Conservation (phyloP, 53 echinoderm and acorn worm genomes). For the Stichopus horrens region DNA sequence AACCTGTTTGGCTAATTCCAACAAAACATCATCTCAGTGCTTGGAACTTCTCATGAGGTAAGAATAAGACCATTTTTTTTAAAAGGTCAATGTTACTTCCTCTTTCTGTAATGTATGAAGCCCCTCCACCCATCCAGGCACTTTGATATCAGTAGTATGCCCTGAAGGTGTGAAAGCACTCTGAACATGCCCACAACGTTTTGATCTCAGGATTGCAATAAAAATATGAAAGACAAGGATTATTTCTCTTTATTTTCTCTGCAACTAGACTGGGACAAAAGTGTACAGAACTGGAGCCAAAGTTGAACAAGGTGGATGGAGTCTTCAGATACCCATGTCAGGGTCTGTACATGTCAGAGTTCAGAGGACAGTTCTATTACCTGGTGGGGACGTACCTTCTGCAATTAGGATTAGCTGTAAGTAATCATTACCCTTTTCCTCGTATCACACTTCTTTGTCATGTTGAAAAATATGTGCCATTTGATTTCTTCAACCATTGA, state of each 20-base stretch:
- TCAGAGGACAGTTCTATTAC: slow-evolving; percentile 49
- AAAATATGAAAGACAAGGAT: background rate
- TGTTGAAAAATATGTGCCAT: no score
- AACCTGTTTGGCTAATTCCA: background rate
- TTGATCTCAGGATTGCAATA: background rate
- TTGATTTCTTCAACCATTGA: no score
- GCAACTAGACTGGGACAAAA: slow-evolving; percentile 16
- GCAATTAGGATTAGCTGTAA: slow-evolving; percentile 40
- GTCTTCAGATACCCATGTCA: slow-evolving; percentile 24
- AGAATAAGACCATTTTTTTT: no score
- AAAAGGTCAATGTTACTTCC: no score
- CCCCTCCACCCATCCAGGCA: no score
- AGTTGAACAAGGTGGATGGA: slow-evolving; percentile 7
- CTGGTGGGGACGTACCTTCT: slow-evolving; percentile 29
- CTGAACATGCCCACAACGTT: background rate
- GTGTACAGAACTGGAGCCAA: slow-evolving; percentile 23
- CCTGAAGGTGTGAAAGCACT: no score
- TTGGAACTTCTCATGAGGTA: slow-evolving; percentile 9
- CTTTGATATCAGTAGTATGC: no score
- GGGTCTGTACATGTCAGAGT: slow-evolving; percentile 17
- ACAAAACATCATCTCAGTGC: background rate
- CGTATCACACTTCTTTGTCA: no score
- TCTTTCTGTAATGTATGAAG: no score
- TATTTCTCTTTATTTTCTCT: background rate
- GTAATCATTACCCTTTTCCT: background rate